phyloP scores from a whole-genome alignment of 2,888 invertebrate genomes.

The Dastarcus helophoroides region DNA sequence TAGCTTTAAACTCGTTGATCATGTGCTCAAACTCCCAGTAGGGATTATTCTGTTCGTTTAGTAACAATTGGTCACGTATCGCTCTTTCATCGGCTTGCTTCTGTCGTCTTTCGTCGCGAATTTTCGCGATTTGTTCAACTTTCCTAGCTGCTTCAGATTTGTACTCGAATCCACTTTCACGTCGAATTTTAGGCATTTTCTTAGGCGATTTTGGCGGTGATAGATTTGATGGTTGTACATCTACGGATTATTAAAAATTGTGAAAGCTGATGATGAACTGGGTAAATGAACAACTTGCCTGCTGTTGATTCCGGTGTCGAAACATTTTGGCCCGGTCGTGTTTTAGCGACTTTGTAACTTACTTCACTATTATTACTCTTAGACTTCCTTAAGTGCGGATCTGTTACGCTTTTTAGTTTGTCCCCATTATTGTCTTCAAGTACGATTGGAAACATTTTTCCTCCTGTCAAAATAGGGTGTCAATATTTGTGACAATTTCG shows the following conservation, averaged over 20 bases:
- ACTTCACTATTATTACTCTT: conserved; percentile 9
- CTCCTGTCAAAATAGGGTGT: conserved; percentile 30
- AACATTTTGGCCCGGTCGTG: conserved; percentile 5
- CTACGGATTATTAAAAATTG: conserved; percentile 4
- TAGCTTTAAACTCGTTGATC: conserved; percentile 80
- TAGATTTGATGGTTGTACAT: conserved; percentile 12
- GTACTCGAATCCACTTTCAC: conserved; percentile 25
- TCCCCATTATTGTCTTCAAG: conserved; percentile 20
- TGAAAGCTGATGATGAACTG: conserved; percentile 13
- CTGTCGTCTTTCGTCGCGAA: conserved; percentile 84
- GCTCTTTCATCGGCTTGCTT: conserved; percentile 80
- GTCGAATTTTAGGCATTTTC: conserved; percentile 16
- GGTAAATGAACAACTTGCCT: conserved; percentile 13
- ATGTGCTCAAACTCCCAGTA: conserved; percentile 94
- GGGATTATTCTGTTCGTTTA: conserved; percentile 86
- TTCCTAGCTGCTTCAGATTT: conserved; percentile 50
- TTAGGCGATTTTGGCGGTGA: conserved; percentile 19
- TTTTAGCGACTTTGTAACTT: conserved; percentile 6
- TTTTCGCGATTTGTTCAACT: conserved; percentile 90
- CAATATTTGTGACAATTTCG: no score
- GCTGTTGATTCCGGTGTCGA: conserved; percentile 11
- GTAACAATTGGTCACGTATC: conserved; percentile 79
- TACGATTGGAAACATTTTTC: conserved; percentile 29
- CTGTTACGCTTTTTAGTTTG: conserved; percentile 6
- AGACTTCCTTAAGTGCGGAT: conserved; percentile 8